These are phyloP conservation scores for Watsonalla binaria DNA, from an alignment of 2,888 invertebrate species.

Conservation along the genomic window DNA sequence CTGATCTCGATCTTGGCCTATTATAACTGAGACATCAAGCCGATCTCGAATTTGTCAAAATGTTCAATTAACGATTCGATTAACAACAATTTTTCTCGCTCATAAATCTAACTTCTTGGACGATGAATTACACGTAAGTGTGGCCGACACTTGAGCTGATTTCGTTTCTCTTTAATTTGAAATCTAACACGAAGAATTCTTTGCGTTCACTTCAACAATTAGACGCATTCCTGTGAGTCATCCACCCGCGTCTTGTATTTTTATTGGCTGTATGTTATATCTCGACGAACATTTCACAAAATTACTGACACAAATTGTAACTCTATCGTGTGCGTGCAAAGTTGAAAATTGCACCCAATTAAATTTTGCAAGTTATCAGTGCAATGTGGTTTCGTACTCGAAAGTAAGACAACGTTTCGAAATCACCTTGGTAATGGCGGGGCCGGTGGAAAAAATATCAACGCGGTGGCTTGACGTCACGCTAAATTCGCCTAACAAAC, in stretches of 20 bases:
- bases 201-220: conserved; percentile 62
- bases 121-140: conserved; percentile 19
- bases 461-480: conserved; percentile 34
- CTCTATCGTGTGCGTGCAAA: conserved; percentile 36
- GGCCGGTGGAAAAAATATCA: conserved; percentile 36
- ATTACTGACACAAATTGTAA: conserved; percentile 26
- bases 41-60: too few relatives aligned
- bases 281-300: conserved; percentile 43
- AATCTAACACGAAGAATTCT: conserved; percentile 60
- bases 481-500: conserved; percentile 32
- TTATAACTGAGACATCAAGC: too few relatives aligned
- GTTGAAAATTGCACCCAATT: conserved; percentile 29
- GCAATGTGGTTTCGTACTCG: conserved; percentile 35
- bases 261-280: conserved; percentile 65
- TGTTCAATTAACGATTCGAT: too few relatives aligned
- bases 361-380: conserved; percentile 26
- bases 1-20: too few relatives aligned
- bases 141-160: conserved; percentile 29
- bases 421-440: conserved; percentile 50
- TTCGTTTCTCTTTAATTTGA: conserved; percentile 58
- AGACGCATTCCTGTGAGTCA: conserved; percentile 71
- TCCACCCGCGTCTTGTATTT: conserved; percentile 67
- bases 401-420: conserved; percentile 46
- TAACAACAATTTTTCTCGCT: not conserved
- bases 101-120: conserved; percentile 14